A percentile compares a stretch with the other conserved stretches of the same genome.
phyloP scores from a whole-genome alignment of 2,797 vertebrate genomes.

The Coranthus polyacanthus region DNA sequence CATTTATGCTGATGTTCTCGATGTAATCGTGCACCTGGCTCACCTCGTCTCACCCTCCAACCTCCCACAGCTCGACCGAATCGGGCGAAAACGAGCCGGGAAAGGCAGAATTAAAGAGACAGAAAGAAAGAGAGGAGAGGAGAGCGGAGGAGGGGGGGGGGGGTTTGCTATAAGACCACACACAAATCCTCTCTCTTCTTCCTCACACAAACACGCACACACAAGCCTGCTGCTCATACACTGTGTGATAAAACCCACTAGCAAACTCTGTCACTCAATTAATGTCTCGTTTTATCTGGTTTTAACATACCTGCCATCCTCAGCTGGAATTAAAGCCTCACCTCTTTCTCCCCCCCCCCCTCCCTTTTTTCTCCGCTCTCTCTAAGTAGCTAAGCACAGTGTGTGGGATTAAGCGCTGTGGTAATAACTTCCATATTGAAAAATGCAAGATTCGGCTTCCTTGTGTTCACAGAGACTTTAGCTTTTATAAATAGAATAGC shows the following conservation, averaged over 20 bases:
- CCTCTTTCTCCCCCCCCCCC: constrained; percentile 12
- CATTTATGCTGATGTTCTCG: constrained; percentile 30
- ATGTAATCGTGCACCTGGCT: constrained; percentile 49
- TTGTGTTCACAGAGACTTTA: constrained; percentile 46
- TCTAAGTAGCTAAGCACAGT: constrained; percentile 58
- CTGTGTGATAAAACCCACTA: constrained; percentile 53
- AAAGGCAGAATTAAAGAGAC: constrained; percentile 15
- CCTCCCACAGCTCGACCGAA: constrained; percentile 14
- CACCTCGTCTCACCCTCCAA: constrained; percentile 25
- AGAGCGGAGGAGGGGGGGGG: not conserved
- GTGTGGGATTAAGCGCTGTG: constrained; percentile 65
- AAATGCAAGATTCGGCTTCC: constrained; percentile 56
- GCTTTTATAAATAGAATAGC: constrained; percentile 36
- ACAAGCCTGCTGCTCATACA: constrained; percentile 19
- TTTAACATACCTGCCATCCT: constrained; percentile 76
- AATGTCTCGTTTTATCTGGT: constrained; percentile 75
- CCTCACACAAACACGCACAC: constrained; percentile 12
- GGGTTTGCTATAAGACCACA: constrained; percentile 4
- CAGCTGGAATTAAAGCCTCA: constrained; percentile 71
- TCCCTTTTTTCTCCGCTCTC: constrained; percentile 7
- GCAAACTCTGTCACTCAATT: constrained; percentile 72
- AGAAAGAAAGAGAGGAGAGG: not conserved
- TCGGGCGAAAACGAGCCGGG: constrained; percentile 20
- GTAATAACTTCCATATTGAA: constrained; percentile 70
- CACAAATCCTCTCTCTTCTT: constrained; percentile 18